Conservation (phyloP, 2,797 vertebrate genomes). For the Tiaroga cobitis region DNA sequence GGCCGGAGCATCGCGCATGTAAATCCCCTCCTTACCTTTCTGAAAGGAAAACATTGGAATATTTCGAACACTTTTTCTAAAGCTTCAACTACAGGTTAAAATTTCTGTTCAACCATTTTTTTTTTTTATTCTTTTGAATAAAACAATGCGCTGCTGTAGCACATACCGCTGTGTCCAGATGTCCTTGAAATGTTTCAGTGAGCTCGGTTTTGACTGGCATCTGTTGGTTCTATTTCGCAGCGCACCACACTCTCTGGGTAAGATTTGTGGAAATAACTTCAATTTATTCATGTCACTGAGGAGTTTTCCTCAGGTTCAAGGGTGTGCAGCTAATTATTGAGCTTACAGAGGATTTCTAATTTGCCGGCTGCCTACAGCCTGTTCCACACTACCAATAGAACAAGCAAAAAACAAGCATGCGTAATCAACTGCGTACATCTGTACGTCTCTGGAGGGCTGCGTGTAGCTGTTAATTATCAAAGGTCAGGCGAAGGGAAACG, state of each 20-base stretch:
- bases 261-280: slow-evolving; percentile 53
- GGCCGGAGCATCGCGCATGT: not conserved
- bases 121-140: not conserved
- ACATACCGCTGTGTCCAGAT: slow-evolving; percentile 38
- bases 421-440: slow-evolving; percentile 63
- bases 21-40: not conserved
- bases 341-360: slow-evolving; percentile 59
- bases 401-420: slow-evolving; percentile 44
- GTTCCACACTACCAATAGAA: slow-evolving; percentile 33
- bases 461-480: slow-evolving; percentile 70
- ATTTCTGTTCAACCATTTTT: not conserved
- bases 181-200: slow-evolving; percentile 48
- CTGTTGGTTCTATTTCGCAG: slow-evolving; percentile 38
- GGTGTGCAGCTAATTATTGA: slow-evolving; percentile 63
- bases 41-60: slow-evolving; percentile 14
- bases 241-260: slow-evolving; percentile 9
- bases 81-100: not conserved
- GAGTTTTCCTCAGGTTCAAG: slow-evolving; percentile 63
- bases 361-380: slow-evolving; percentile 45
- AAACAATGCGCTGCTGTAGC: slow-evolving; percentile 46
- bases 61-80: slow-evolving; percentile 8
- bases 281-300: slow-evolving; percentile 53
- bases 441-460: slow-evolving; percentile 65
- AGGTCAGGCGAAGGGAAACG: slow-evolving; percentile 61
- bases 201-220: slow-evolving; percentile 63